Evolutionary conservation across 2,113 vertebrate species (phyloP), one percentile per base, ranked within the genome.

Genomic region (Alligator mississippiensis): DNA sequence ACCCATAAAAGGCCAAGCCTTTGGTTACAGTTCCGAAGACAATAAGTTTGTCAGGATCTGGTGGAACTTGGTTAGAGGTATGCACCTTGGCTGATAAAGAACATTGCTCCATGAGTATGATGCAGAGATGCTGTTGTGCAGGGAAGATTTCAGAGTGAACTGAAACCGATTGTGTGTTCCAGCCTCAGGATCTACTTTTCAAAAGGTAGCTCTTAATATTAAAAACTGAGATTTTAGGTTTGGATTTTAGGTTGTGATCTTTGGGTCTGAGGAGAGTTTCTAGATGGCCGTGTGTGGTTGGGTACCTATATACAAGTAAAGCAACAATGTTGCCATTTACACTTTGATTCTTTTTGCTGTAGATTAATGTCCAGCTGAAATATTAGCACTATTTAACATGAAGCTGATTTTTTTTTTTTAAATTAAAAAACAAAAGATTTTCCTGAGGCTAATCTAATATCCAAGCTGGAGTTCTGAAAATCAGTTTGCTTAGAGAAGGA

Each of bases 51-150:
- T 30, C 15, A 30, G 3, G 34, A 18, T 74, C 77, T 72, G 1
- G 6, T 38, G 21, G 13, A 34, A 79, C 60, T 9, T 63, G 7
- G 11, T 3, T 5, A 59, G n/a, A 15, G 11, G 54, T 19, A 57
- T 24, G 7, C 3, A 4, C 2, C 0, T 1, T 47, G 9, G 62
- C 68, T 54, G 63, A 5, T 82, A 14, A 2, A 11, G 75, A 75
- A 27, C 3, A 7, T 8, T 11, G 2, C 6, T 2, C 3, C 58
- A n/a, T 22, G 11, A 27, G 25, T 83, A 38, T 38, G 38, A 38
- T 38, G 54, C 9, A 19, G 38, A 14, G 0, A 0, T 70, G 13
- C 10, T 76, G 5, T 85, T 17, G 1, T 13, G 4, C 3, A 2
- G 4, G 13, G 5, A n/a, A 21, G 34, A 13, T 79, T 88, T 78